Base-by-base conservation (phyloP, 2,888 invertebrate genomes). In the Dorcus parallelipipedus region DNA sequence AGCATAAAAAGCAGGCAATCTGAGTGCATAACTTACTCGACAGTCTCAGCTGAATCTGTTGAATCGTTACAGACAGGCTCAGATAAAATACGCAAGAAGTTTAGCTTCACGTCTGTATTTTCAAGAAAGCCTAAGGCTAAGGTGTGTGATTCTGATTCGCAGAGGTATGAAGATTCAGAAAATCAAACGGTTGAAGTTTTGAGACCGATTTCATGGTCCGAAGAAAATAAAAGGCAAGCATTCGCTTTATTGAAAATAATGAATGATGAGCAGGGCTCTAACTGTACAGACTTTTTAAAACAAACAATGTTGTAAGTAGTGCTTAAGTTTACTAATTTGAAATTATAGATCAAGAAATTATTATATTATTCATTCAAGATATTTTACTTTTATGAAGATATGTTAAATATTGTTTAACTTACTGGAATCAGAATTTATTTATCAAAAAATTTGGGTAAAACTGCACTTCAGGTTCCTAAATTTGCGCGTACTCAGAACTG, bases 161-260 rank as follows among this genome's bases (percentile, higher is more conserved):
- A 10, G 23, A 23, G 41, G 14, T 41, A 2, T 6, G 7, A 33
- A 51, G 6, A 38, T 17, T 23, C 9, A 8, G 23, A 54, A 38
- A 20, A 39, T 14, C 20, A 5, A 23, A 8, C 2, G n/a, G 23
- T 2, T 9, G 50, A 33, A 17, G 23, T 4, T 14, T 33, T 48
- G 10, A 45, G 47, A 40, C 72, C 73, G 3, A 66, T 69, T 45
- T 66, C 68, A 33, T 78, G 77, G 78, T 74, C 72, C n/a, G 69
- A 73, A 53, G 75, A 76, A 63, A 75, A 60, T 56, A 77, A 77
- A 60, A 74, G 69, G 53, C 69, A 76, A 54, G 77, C 78, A 10
- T 78, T 77, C 64, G 73, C 75, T 51, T 66, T 78, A 62, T 63
- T 77, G 26, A 66, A 74, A 41, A 61, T 74, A 23, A 74, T 77